These are phyloP conservation scores for Ascaphus truei DNA, from an alignment of 2,113 vertebrate species.

Conservation along the genomic window DNA sequence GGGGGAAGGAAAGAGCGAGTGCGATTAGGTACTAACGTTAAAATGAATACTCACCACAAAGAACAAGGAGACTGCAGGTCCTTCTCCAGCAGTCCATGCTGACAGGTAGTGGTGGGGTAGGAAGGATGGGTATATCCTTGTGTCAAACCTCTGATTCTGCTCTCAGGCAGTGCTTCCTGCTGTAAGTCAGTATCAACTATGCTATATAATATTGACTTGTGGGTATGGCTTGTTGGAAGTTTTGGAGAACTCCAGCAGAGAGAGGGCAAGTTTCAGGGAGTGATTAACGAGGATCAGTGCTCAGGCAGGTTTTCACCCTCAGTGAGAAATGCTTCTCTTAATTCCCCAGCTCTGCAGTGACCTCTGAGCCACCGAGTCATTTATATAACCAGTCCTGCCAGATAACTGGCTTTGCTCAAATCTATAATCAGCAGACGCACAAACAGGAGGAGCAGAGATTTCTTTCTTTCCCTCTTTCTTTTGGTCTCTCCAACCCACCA, in stretches of 20 bases:
- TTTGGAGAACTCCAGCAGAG: background rate
- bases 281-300: slow-evolving; percentile 13
- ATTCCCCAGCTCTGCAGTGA: slow-evolving; percentile 12
- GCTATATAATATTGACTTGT: too few species aligned
- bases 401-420: slow-evolving; percentile 19
- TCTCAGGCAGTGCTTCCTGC: background rate
- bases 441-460: background rate
- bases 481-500: slow-evolving; percentile 7
- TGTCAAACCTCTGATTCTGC: background rate
- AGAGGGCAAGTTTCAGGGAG: background rate
- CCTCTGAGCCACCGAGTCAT: slow-evolving; percentile 26
- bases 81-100: slow-evolving; percentile 8
- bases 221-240: background rate
- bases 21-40: too few species aligned
- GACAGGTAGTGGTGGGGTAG: background rate
- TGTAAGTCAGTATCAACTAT: too few species aligned
- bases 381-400: slow-evolving; percentile 34
- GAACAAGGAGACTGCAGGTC: background rate
- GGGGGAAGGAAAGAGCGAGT: too few species aligned
- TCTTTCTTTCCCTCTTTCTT: background rate
- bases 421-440: slow-evolving; percentile 2
- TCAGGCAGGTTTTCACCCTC: slow-evolving; percentile 30
- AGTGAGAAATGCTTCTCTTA: slow-evolving; percentile 9
- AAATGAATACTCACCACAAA: background rate
- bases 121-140: background rate